Conservation (phyloP, 2,797 vertebrate genomes). For the Rhodeus uyekii region DNA sequence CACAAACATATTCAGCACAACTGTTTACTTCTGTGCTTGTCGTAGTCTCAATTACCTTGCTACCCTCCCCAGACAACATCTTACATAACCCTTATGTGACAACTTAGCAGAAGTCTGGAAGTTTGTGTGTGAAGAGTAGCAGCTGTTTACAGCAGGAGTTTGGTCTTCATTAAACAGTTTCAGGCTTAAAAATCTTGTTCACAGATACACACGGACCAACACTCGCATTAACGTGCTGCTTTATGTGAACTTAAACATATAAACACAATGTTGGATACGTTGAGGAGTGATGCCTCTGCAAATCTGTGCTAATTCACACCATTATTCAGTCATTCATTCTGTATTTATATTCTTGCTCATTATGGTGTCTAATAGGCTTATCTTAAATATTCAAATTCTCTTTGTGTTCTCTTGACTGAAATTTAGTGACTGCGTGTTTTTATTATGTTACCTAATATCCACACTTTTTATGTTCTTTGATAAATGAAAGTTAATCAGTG, state of each 20-base stretch:
- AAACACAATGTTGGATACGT: neutral
- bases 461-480: constrained; percentile 20
- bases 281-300: neutral
- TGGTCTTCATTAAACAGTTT: neutral
- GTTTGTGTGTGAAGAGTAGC: constrained; percentile 22
- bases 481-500: constrained; percentile 32
- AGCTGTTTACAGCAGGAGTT: constrained; percentile 4
- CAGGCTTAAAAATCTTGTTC: neutral
- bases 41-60: constrained; percentile 1
- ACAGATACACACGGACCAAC: neutral
- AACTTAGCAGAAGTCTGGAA: constrained; percentile 22
- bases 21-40: neutral
- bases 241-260: neutral
- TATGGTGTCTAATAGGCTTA: neutral
- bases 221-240: neutral
- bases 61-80: constrained; percentile 3
- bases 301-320: neutral
- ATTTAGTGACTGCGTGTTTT: neutral
- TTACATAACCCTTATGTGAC: constrained; percentile 47
- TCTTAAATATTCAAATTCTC: neutral
- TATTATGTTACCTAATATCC: neutral
- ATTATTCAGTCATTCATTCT: neutral
- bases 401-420: neutral
- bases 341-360: neutral
- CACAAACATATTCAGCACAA: neutral